These are phyloP conservation scores for Tyto alba DNA, from an alignment of 2,113 vertebrate genomes.

Conservation along the genomic window DNA sequence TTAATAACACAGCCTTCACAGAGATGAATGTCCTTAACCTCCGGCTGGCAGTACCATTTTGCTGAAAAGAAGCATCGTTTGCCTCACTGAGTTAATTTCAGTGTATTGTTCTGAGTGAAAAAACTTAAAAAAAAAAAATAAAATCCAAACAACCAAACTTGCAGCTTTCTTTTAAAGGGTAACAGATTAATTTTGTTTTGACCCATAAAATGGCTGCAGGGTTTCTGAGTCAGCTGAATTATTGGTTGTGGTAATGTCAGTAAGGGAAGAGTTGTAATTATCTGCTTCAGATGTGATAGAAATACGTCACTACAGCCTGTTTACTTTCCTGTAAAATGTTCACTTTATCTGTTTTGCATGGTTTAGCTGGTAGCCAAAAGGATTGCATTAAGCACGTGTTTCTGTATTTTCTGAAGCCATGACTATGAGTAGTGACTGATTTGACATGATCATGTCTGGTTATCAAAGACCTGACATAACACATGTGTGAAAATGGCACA, in stretches of 20 bases:
- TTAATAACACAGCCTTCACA: conserved; percentile 42
- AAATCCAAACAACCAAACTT: background rate
- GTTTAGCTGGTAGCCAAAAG: background rate
- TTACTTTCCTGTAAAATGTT: background rate
- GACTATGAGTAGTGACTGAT: background rate
- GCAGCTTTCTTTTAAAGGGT: background rate
- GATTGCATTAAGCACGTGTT: background rate
- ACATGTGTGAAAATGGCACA: background rate
- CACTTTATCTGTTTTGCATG: background rate
- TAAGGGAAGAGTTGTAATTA: background rate
- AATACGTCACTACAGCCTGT: background rate
- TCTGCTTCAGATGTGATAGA: background rate
- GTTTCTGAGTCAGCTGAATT: conserved; percentile 24
- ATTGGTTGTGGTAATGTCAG: background rate
- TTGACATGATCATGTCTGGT: background rate
- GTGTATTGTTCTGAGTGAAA: background rate
- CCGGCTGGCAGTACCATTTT: background rate
- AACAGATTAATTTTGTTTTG: background rate
- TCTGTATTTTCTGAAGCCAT: background rate
- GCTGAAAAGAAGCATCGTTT: conserved; percentile 24
- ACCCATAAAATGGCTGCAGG: background rate
- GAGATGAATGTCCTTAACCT: background rate
- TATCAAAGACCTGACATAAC: background rate
- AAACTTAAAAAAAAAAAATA: background rate
- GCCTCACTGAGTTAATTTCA: conserved; percentile 1